These are phyloP conservation scores for Phrynosoma platyrhinos DNA, from an alignment of 2,113 vertebrate species.

Conservation along the genomic window DNA sequence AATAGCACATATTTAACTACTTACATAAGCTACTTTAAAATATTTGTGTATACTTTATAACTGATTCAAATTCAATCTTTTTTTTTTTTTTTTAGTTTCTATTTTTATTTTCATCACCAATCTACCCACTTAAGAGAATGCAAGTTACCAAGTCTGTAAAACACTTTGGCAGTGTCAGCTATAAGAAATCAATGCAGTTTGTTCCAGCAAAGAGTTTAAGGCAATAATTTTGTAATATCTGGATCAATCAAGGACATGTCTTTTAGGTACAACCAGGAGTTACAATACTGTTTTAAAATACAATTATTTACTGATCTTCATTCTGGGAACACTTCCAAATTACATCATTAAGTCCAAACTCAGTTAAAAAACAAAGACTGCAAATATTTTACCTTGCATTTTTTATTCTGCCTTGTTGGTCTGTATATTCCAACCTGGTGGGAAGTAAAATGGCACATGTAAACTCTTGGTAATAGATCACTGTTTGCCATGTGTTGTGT, in stretches of 20 bases:
- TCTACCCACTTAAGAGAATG: neutral
- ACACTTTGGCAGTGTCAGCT: neutral
- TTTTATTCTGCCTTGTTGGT: conserved; percentile 96
- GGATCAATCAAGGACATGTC: neutral
- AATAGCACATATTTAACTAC: neutral
- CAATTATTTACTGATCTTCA: neutral
- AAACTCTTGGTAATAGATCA: neutral
- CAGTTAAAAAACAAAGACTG: neutral
- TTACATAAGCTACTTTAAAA: neutral
- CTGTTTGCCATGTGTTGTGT: neutral
- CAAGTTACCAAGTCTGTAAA: neutral
- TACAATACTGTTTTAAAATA: neutral
- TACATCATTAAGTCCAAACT: neutral
- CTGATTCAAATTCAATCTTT: neutral
- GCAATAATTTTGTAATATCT: neutral
- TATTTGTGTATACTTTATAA: neutral
- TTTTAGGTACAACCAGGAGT: neutral
- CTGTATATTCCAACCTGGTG: conserved; percentile 85
- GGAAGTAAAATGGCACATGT: conserved; percentile 36
- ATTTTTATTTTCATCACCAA: neutral
- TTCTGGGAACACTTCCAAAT: neutral
- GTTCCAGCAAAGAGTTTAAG: neutral
- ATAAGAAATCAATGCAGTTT: neutral
- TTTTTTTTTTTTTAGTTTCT: neutral
- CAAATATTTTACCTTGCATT: conserved; percentile 89